phyloP scores from a whole-genome alignment of 2,113 vertebrate species.

The Eupsittula cactorum region DNA sequence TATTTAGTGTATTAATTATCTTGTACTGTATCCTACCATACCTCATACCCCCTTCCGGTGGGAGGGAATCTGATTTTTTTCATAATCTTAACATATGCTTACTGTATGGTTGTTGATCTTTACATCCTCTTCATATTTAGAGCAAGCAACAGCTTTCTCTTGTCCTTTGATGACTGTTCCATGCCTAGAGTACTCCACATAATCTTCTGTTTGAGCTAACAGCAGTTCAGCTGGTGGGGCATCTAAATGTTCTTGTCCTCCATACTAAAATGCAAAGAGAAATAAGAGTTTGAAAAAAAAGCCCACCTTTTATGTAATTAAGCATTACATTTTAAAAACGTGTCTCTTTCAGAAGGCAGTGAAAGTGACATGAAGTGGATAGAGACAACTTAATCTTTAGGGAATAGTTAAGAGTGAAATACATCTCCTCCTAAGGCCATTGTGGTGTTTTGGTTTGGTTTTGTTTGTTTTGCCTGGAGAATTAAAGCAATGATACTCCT shows the following conservation, averaged over 20 bases:
- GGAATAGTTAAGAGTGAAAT: neutral
- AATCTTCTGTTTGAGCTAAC: slow-evolving; percentile 96
- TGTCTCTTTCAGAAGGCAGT: neutral
- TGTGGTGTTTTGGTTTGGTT: neutral
- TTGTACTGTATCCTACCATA: neutral
- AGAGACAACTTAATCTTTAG: neutral
- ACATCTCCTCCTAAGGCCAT: neutral
- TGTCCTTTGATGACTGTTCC: slow-evolving; percentile 96
- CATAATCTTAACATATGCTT: slow-evolving; percentile 7
- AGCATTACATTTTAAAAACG: neutral
- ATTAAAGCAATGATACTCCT: neutral
- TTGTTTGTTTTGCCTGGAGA: neutral
- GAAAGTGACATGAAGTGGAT: neutral
- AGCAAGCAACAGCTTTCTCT: slow-evolving; percentile 92
- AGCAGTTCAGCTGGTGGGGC: slow-evolving; percentile 90
- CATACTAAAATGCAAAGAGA: slow-evolving; percentile 81
- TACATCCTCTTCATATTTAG: slow-evolving; percentile 97
- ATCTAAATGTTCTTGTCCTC: slow-evolving; percentile 92
- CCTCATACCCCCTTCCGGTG: neutral
- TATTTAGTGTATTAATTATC: neutral
- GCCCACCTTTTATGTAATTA: neutral
- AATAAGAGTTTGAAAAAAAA: neutral
- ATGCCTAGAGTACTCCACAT: slow-evolving; percentile 95
- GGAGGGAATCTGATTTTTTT: neutral
- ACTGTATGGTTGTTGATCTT: slow-evolving; percentile 93